Evolutionary conservation across 2,113 vertebrate species (phyloP).

Genomic region (Catharus bicknelli): DNA sequence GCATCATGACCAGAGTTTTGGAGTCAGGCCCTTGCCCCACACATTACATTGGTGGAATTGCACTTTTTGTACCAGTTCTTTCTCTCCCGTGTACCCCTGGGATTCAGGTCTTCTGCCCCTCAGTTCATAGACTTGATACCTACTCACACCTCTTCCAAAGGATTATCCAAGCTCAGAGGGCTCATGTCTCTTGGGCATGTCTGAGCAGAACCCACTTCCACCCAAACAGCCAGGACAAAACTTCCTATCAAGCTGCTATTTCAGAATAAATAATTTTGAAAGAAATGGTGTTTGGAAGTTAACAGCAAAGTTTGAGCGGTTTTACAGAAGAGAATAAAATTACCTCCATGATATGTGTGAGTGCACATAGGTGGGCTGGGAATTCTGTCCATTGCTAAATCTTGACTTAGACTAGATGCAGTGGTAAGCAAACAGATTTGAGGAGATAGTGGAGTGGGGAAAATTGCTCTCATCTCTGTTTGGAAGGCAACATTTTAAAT

Average conservation of each 20-base stretch:
- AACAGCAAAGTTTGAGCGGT: neutral
- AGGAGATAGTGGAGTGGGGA: neutral
- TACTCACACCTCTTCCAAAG: neutral
- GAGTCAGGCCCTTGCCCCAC: neutral
- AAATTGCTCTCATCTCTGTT: neutral
- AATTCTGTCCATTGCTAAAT: neutral
- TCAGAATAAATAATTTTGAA: neutral
- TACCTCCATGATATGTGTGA: neutral
- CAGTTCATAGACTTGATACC: neutral
- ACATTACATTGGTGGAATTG: neutral
- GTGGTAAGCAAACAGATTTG: neutral
- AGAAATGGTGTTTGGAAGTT: neutral
- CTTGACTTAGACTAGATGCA: neutral
- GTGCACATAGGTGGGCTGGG: neutral
- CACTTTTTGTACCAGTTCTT: neutral
- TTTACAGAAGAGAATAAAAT: neutral
- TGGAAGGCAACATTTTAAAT: neutral
- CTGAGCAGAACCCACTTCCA: neutral
- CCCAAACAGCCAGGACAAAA: neutral
- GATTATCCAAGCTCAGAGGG: neutral
- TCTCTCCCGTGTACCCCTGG: neutral
- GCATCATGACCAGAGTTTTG: neutral
- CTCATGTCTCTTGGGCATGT: neutral
- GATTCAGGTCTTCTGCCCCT: neutral
- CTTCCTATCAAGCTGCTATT: neutral